These are phyloP conservation scores for Vulpes ferrilata DNA, from an alignment of 2,113 vertebrate species.

Conservation along the genomic window DNA sequence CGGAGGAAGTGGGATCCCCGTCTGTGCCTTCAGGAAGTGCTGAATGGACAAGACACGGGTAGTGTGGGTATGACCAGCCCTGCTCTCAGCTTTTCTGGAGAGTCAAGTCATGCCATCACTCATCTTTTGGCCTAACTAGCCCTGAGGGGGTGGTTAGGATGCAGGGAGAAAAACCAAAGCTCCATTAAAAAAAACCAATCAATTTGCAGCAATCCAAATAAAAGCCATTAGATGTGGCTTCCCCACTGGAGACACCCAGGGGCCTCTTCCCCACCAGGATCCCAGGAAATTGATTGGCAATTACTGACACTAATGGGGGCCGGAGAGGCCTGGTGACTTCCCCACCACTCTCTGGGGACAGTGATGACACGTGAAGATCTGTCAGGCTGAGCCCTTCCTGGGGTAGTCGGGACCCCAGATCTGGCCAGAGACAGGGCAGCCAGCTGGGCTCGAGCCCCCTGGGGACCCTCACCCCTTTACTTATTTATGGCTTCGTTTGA, in stretches of 20 bases:
- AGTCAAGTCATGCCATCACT: not conserved
- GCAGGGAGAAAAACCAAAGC: slow-evolving; percentile 80
- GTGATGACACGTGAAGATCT: slow-evolving; percentile 85
- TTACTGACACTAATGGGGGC: slow-evolving; percentile 89
- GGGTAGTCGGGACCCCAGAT: slow-evolving; percentile 78
- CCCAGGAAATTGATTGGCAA: slow-evolving; percentile 88
- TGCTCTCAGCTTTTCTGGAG: not conserved
- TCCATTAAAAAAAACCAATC: slow-evolving; percentile 82
- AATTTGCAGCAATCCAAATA: slow-evolving; percentile 89
- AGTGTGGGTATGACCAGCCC: not conserved
- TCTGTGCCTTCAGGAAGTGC: not conserved
- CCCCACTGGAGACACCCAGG: slow-evolving; percentile 83
- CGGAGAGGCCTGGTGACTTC: slow-evolving; percentile 83
- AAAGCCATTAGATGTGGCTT: slow-evolving; percentile 87
- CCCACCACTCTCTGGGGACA: slow-evolving; percentile 84
- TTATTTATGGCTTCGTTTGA: slow-evolving; percentile 78
- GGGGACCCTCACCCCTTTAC: slow-evolving; percentile 76
- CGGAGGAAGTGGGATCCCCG: not conserved
- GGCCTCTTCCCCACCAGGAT: slow-evolving; percentile 85
- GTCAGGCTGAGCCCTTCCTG: slow-evolving; percentile 80
- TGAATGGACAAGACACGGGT: not conserved
- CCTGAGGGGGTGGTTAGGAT: slow-evolving; percentile 81
- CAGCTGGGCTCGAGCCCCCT: slow-evolving; percentile 84
- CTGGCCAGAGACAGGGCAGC: slow-evolving; percentile 70
- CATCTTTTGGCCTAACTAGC: slow-evolving; percentile 67